Percentiles rank a stretch among this genome's conserved stretches.
Evolutionary conservation across 2,888 invertebrate species (phyloP).

Genomic region (Drosophila fulvimacula): DNA sequence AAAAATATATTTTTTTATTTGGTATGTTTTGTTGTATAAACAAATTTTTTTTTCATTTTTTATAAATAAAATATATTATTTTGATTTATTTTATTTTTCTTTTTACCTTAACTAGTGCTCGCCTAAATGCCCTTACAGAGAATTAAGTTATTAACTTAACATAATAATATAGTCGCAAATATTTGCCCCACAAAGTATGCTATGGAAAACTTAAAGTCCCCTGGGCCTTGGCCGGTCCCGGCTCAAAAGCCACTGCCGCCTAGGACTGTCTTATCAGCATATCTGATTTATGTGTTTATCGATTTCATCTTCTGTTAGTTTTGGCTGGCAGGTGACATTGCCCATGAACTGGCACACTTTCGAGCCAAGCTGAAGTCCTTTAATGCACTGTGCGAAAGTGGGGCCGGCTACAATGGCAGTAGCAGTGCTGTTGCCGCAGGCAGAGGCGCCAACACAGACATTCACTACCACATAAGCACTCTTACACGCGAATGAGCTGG

Average conservation of each 20-base stretch:
- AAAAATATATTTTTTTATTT: too few relatives aligned
- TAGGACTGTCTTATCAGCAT: conserved; percentile 47
- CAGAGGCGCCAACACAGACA: conserved; percentile 25
- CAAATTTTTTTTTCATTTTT: too few relatives aligned
- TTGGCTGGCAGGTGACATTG: conserved; percentile 70
- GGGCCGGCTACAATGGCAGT: conserved; percentile 13
- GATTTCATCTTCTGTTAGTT: conserved; percentile 68
- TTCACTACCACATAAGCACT: background rate
- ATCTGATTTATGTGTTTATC: conserved; percentile 70
- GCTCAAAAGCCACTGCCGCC: background rate
- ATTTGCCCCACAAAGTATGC: conserved; percentile 30
- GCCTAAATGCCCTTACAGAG: too few relatives aligned
- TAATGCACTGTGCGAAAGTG: conserved; percentile 55
- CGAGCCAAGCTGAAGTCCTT: conserved; percentile 40
- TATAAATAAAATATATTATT: too few relatives aligned
- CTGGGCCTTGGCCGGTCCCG: background rate
- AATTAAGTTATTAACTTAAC: background rate
- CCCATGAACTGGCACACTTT: conserved; percentile 57
- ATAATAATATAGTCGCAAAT: background rate
- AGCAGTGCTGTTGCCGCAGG: conserved; percentile 25
- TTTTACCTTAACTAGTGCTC: too few relatives aligned
- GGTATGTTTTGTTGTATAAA: too few relatives aligned
- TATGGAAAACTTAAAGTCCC: conserved; percentile 8
- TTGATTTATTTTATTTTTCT: too few relatives aligned
- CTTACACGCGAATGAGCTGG: conserved; percentile 22